A percentile compares a stretch with the other conserved stretches of the same genome.
These are phyloP conservation scores for Philopedon plagiatum DNA, from an alignment of 2,888 invertebrate genomes.

Conservation along the genomic window DNA sequence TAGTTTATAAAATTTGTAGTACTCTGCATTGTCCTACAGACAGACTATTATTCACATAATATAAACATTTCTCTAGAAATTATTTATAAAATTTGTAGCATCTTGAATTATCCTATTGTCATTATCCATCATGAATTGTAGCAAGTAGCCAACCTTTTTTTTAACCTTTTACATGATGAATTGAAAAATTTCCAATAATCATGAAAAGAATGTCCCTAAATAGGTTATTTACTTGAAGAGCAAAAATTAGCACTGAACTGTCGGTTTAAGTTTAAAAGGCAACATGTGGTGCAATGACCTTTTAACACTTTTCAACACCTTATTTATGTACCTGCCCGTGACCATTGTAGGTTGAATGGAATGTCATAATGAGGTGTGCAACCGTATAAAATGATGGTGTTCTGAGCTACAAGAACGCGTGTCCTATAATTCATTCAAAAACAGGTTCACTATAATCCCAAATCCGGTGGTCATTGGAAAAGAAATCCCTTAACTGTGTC, in stretches of 20 bases:
- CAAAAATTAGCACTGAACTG: background rate
- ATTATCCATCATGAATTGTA: too few species aligned
- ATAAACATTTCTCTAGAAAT: too few species aligned
- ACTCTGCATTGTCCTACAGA: too few species aligned
- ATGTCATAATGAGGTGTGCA: slow-evolving; percentile 44
- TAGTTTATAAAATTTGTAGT: too few species aligned
- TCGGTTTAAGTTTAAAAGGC: slow-evolving; percentile 6
- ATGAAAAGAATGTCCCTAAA: too few species aligned
- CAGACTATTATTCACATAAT: too few species aligned
- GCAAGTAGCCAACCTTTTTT: too few species aligned
- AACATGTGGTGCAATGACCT: slow-evolving; percentile 23
- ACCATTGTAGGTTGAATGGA: slow-evolving; percentile 43
- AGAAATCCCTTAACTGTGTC: slow-evolving; percentile 35
- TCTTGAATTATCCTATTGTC: too few species aligned
- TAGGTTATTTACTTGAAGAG: background rate
- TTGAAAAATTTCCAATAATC: too few species aligned
- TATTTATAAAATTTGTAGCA: too few species aligned
- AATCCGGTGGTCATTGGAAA: slow-evolving; percentile 33
- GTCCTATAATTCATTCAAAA: slow-evolving; percentile 45
- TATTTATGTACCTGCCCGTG: slow-evolving; percentile 43
- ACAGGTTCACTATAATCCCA: slow-evolving; percentile 39
- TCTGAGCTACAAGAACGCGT: slow-evolving; percentile 35
- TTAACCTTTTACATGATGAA: too few species aligned
- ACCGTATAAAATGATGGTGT: slow-evolving; percentile 40
- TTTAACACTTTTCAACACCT: slow-evolving; percentile 37